A percentile compares a stretch with the other conserved stretches of the same genome.
Evolutionary conservation across 2,113 vertebrate species (phyloP).

Genomic region (Thalassoma bifasciatum): DNA sequence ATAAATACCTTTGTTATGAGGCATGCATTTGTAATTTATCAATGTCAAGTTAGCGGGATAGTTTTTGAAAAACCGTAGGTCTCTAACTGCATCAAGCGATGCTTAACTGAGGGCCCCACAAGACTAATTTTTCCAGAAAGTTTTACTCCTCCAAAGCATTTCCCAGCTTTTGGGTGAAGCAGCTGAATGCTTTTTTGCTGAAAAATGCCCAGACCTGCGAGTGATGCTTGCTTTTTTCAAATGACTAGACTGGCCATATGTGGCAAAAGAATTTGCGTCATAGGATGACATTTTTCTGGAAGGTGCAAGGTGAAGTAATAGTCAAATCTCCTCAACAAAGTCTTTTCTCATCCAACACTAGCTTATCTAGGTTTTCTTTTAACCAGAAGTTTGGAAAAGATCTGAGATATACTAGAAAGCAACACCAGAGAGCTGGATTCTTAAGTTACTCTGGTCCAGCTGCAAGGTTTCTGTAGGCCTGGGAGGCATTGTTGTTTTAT

Average conservation of each 20-base stretch:
- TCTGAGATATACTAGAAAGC: constrained; percentile 56
- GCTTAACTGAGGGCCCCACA: no score
- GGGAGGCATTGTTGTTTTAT: constrained; percentile 74
- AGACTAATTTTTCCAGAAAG: no score
- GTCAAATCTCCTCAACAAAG: constrained; percentile 33
- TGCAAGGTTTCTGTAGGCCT: constrained; percentile 61
- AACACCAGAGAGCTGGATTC: constrained; percentile 47
- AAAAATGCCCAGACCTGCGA: background rate
- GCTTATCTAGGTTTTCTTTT: constrained; percentile 41
- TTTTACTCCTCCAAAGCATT: no score
- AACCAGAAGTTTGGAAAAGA: constrained; percentile 40
- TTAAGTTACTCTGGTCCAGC: constrained; percentile 70
- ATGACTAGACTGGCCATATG: background rate
- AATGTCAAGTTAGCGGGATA: no score
- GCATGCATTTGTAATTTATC: no score
- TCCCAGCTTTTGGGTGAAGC: no score
- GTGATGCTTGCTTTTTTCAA: background rate
- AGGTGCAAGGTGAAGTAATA: background rate
- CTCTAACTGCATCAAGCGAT: no score
- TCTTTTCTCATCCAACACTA: constrained; percentile 53
- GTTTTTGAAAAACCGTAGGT: no score
- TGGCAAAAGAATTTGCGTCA: background rate
- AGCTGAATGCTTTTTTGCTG: background rate
- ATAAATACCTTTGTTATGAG: no score
- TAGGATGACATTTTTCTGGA: background rate